Percentiles rank a stretch among this genome's conserved stretches.
Conservation (phyloP, 37 sponge, comb jelly and placozoan genomes). For the Spongilla lacustris region DNA sequence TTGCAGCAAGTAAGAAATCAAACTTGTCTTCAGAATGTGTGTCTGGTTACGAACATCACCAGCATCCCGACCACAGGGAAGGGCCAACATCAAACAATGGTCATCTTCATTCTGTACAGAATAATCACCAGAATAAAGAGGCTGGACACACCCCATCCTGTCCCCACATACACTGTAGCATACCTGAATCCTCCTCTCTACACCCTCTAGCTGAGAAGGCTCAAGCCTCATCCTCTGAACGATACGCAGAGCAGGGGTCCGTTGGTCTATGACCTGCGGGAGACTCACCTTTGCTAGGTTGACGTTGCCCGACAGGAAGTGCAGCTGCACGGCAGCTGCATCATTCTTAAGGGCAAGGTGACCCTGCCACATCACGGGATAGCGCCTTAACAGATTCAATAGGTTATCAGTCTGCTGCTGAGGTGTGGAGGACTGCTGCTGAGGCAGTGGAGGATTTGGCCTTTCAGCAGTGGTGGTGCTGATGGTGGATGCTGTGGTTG, state of each 20-base stretch:
- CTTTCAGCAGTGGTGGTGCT: no score
- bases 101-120: constrained; percentile 73
- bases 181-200: constrained; percentile 93
- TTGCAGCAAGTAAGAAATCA: constrained; percentile 88
- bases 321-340: constrained; percentile 92
- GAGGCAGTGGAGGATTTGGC: background rate
- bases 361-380: constrained; percentile 99
- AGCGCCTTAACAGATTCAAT: constrained; percentile 65
- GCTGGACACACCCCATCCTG: no score
- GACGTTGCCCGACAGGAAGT: constrained; percentile 87
- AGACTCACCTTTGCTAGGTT: constrained; percentile 83
- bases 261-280: constrained; percentile 50
- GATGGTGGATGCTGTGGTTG: background rate
- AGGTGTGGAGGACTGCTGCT: background rate
- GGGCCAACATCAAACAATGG: constrained; percentile 91
- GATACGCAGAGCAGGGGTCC: constrained; percentile 75
- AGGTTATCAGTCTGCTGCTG: constrained; percentile 44
- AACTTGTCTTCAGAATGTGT: constrained; percentile 76
- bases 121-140: no score
- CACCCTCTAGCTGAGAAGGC: constrained; percentile 90
- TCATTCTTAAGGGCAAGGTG: constrained; percentile 95
- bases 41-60: constrained; percentile 89
- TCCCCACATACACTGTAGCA: constrained; percentile 17
- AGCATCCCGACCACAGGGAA: constrained; percentile 94
- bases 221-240: constrained; percentile 95